Base-by-base conservation (phyloP, 2,888 invertebrate genomes). In the Calephelis perditalis region DNA sequence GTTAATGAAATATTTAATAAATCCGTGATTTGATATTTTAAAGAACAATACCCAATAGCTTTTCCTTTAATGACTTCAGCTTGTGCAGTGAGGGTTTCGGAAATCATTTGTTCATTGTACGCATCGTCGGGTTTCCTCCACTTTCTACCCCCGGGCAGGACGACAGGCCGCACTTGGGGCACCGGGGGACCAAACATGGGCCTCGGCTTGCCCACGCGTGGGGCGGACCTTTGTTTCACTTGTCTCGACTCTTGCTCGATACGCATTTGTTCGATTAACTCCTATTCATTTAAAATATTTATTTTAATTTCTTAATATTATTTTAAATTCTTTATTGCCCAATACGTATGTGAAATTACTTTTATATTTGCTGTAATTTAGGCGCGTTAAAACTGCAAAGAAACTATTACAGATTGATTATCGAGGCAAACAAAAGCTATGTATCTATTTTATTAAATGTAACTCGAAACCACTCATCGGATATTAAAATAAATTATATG, bases 41-140 rank as follows among this genome's bases (percentile, higher is more conserved):
- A 58, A 62, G 12, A 10, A 54, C 47, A 56, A 61, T 94, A 98
- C 98, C 97, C 97, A 78, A 96, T 92, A 63, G 95, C 94, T 71
- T 95, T 95, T 68, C 97, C 96, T 61, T 94, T 93, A 64, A 98
- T 94, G 52, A 97, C 93, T 88, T 97, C 97, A 1, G 97, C 94
- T 80, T 97, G 97, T 7, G 95, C 94, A 63, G 95, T 94, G 67
- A 98, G 91, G 1, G 96, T 95, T 76, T 97, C 96, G 15, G 96
- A 95, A 62, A 98, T 96, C 86, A 95, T 95, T 73, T 96, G 95
- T 70, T 98, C 97, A 67, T 97, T 95, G 91, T 96, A 97, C 54
- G 97, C 95, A 74, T 97, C 96, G 74, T 96, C 94, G 4, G 97
- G 96, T 57, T 95, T 93, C 72, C 93, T 92, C 96, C 96, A 96